Base-by-base conservation (phyloP, 2,113 vertebrate genomes). In the Eptatretus burgeri region DNA sequence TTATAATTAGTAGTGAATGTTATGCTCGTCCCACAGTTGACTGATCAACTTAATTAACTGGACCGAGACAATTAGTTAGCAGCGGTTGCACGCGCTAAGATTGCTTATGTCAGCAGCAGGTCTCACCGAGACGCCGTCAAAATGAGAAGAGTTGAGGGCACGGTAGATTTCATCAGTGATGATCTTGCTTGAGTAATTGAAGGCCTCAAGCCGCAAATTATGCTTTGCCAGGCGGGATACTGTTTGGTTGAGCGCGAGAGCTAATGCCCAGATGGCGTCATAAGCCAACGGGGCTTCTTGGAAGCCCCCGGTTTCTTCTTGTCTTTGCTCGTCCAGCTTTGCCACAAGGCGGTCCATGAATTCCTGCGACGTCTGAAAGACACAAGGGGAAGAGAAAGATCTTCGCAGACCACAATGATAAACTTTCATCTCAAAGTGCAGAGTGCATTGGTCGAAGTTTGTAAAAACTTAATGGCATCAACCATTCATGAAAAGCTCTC, bases 131-230 rank as follows among this genome's bases (percentile, higher is more conserved):
- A 94, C 84, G 0, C 86, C 88, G 65, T 93, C 86, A 0, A 94
- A 94, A 64, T 84, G 86, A 0, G 86, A 93, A 4, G 86, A 89
- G 75, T 94, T 93, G 74, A 94, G 83, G 1, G 88, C 88, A 3
- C 83, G 69, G 74, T 94, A 94, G 72, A 94, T 91, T 70, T 94
- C 86, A 0, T 84, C 76, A 0, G 86, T 94, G 68, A 94, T 91
- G 68, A 82, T 84, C 64, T 82, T 80, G 75, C 89, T 89, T 76
- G 89, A 89, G 68, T 94, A 94, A 74, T 93, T 93, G 74, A 94
- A 94, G 71, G 93, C 85, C 68, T 93, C 88, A 68, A 94, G 68
- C 2, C 81, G 74, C 10, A 60, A n/a, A 60, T 19, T 19, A 17
- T 60, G 10, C 64, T 80, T 79, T 41, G 79, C 81, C 67, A 85